Evolutionary conservation across 2,797 vertebrate species (phyloP).

Genomic region (Sebastiscus albofasciatus): DNA sequence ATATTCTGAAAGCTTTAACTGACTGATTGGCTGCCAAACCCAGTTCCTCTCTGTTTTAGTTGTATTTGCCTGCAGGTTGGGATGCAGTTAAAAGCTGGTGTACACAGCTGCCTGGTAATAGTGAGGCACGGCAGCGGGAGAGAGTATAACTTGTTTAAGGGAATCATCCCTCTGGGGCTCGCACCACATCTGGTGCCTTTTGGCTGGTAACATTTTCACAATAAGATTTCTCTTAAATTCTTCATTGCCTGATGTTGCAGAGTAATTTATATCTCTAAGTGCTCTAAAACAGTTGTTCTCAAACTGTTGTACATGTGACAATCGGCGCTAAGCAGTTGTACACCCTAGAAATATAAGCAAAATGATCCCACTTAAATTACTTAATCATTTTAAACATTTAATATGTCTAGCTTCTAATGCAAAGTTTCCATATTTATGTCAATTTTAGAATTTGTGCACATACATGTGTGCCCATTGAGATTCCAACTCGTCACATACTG

Average conservation of each 20-base stretch:
- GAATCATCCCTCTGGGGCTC: slow-evolving; percentile 48
- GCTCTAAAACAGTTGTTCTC: slow-evolving; percentile 3
- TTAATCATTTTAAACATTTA: background rate
- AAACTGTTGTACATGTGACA: background rate
- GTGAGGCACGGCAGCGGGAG: slow-evolving; percentile 12
- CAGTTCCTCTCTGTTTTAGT: slow-evolving; percentile 23
- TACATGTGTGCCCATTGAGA: background rate
- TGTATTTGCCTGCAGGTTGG: slow-evolving; percentile 43
- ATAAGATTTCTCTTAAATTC: slow-evolving; percentile 38
- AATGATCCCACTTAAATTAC: background rate
- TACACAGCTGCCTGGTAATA: slow-evolving; percentile 42
- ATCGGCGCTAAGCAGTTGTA: background rate
- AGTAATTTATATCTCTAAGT: background rate
- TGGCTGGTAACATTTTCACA: slow-evolving; percentile 18
- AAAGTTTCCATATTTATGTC: background rate
- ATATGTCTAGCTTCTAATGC: background rate
- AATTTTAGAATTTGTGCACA: background rate
- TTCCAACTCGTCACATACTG: background rate
- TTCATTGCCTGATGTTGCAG: slow-evolving; percentile 28
- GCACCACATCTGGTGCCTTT: slow-evolving; percentile 54
- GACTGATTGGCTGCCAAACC: slow-evolving; percentile 44
- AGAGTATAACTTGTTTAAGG: slow-evolving; percentile 39
- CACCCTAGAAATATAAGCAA: background rate
- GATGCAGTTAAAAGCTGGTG: slow-evolving; percentile 44
- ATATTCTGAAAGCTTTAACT: slow-evolving; percentile 37